Percentiles rank a stretch among this genome's conserved stretches.
These are phyloP conservation scores for Drosophila malerkotliana DNA, from an alignment of 1,140 invertebrate genomes.

Conservation along the genomic window DNA sequence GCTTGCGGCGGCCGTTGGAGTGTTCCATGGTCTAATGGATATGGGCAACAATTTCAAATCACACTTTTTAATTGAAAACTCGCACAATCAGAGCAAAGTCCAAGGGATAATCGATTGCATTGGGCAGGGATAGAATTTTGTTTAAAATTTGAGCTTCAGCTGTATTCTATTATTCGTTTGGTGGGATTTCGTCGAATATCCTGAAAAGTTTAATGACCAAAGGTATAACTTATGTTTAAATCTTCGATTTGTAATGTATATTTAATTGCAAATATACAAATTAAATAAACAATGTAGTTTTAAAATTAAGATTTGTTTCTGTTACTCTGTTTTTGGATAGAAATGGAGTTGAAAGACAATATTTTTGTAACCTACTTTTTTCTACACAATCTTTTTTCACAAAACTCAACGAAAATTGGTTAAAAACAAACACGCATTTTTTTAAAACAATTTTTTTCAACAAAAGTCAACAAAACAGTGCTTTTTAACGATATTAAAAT, in stretches of 20 bases:
- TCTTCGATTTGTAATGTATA: not conserved
- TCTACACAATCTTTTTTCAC: not conserved
- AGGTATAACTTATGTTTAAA: not conserved
- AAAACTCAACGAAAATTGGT: slow-evolving; percentile 5
- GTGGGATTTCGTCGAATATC: slow-evolving; percentile 52
- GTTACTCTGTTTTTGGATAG: not conserved
- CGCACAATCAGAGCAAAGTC: slow-evolving; percentile 57
- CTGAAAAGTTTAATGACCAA: slow-evolving; percentile 13
- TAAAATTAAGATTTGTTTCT: not conserved
- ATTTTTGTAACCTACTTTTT: slow-evolving; percentile 8
- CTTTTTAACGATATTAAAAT: slow-evolving; percentile 42
- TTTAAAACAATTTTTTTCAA: slow-evolving; percentile 26
- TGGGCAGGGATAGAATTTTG: slow-evolving; percentile 28
- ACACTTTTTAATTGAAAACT: slow-evolving; percentile 2
- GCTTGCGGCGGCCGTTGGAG: slow-evolving; percentile 61
- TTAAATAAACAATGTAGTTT: not conserved
- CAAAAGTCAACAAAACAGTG: slow-evolving; percentile 49
- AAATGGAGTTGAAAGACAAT: not conserved
- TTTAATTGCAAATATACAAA: too few species aligned
- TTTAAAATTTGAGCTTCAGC: slow-evolving; percentile 28
- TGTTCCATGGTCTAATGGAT: slow-evolving; percentile 59
- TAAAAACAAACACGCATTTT: slow-evolving; percentile 14
- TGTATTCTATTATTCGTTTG: slow-evolving; percentile 50
- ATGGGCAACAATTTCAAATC: not conserved
- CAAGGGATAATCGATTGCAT: slow-evolving; percentile 49